Conservation (phyloP, 92 coral and sea anemone species). For the Heteractis magnifica region DNA sequence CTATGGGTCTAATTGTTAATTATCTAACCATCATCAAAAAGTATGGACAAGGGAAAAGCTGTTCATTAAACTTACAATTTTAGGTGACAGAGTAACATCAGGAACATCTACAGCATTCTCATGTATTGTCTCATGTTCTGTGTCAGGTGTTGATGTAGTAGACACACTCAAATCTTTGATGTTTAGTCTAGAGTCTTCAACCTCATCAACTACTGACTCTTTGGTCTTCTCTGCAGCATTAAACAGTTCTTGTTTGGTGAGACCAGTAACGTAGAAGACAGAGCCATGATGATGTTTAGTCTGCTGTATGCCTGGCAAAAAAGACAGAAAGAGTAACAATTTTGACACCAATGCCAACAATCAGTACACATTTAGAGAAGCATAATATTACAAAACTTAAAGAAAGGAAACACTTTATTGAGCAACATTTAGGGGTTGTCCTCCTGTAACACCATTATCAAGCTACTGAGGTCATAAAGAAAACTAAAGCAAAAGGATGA, state of each 20-base stretch:
- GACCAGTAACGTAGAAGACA: slow-evolving; percentile 81
- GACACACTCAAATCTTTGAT: slow-evolving; percentile 34
- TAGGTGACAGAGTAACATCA: slow-evolving; percentile 33
- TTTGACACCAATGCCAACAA: too few relatives aligned
- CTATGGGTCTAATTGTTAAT: too few relatives aligned
- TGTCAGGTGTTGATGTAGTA: slow-evolving; percentile 58
- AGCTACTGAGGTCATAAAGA: too few relatives aligned
- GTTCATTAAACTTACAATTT: slow-evolving; percentile 12
- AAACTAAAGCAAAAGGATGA: too few relatives aligned
- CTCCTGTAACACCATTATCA: too few relatives aligned
- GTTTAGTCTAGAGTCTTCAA: slow-evolving; percentile 54
- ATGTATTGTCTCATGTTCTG: slow-evolving; percentile 65
- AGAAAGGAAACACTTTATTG: too few relatives aligned
- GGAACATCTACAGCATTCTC: slow-evolving; percentile 85
- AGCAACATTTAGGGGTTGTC: too few relatives aligned
- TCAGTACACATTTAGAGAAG: too few relatives aligned
- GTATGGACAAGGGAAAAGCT: background rate
- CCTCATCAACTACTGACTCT: slow-evolving; percentile 78
- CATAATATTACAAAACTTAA: too few relatives aligned
- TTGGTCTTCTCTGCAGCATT: slow-evolving; percentile 79
- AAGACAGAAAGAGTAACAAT: background rate
- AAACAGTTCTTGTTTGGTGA: slow-evolving; percentile 74
- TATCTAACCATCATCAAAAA: background rate
- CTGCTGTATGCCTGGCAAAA: slow-evolving; percentile 30
- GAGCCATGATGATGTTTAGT: slow-evolving; percentile 56